Base-by-base conservation (phyloP, 2,797 vertebrate species). In the Apodemus agrarius region DNA sequence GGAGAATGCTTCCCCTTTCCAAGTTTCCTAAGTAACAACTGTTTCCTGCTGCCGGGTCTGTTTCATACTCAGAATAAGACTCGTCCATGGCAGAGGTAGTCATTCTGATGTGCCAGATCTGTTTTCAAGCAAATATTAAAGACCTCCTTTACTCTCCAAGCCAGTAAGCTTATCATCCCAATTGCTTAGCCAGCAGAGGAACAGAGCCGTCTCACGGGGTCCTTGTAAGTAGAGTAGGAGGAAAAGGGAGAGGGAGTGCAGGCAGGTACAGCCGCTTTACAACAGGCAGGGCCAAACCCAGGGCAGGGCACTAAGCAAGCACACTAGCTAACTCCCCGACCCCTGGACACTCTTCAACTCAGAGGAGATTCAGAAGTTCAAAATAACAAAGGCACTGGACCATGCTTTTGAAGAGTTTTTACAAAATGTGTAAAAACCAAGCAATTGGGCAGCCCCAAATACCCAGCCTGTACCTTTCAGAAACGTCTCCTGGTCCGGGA, bases 401-500 rank as follows among this genome's bases (percentile, higher is more conserved):
- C 84, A 75, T 0, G 0, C 34, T 86, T 92, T 12, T 52, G 14
- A 91, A 80, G 34, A 54, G 26, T 89, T 85, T 85, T 87, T 37
- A 96, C 24, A 49, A 90, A 87, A 69, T 10, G 75, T 40, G 19
- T 57, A 94, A 95, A 91, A 82, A 93, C 31, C 69, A 78, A 82
- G 91, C 52, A 61, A 67, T 54, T 0, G 21, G 63, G 34, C 13
- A 40, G 14, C 75, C 74, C 31, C 0, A 26, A 90, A 67, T 10
- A 49, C 61, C 82, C 91, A 16, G 22, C 72, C 0, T 37, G 0
- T 99, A 99, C 99, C 99, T 98, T 99, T 98, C 83, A 99, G 99
- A 98, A 99, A 99, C 52, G 97, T 99, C 79, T 99, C 98, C 98
- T 99, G 98, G 46, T 99, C 98, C 0, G 99, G 99, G 94, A 99